Conservation (phyloP, 2,113 vertebrate species). For the Acanthisitta chloris region DNA sequence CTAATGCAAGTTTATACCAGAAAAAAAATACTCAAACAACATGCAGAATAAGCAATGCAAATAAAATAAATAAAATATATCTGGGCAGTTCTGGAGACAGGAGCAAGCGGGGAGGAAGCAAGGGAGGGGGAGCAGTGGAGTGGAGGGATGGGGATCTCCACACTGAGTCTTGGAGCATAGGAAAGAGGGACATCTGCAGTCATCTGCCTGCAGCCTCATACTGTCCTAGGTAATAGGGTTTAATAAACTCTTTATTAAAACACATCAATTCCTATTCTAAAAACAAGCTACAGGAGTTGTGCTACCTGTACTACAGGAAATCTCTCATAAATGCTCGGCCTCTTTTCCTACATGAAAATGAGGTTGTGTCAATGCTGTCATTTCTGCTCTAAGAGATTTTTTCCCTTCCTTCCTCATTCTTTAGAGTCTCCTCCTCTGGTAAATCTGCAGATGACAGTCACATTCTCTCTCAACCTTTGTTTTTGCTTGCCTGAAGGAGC, state of each 20-base stretch:
- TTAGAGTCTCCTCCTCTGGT: not conserved
- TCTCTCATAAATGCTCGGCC: not conserved
- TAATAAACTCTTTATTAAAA: not conserved
- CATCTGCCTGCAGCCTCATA: not conserved
- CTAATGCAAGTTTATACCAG: not conserved
- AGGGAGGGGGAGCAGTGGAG: not conserved
- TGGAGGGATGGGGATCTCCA: not conserved
- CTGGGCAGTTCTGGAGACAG: not conserved
- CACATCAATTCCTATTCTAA: not conserved
- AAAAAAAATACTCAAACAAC: not conserved
- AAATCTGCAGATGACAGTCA: not conserved
- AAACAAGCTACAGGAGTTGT: not conserved
- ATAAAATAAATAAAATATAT: not conserved
- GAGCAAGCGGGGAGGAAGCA: not conserved
- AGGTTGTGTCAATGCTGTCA: fast-evolving
- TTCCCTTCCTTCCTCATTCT: not conserved
- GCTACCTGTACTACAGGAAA: not conserved
- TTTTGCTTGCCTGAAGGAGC: not conserved
- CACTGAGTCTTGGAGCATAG: not conserved
- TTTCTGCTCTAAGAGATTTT: not conserved
- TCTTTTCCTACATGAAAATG: not conserved
- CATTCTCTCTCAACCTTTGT: not conserved
- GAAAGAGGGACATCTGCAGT: not conserved
- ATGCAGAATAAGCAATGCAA: not conserved
- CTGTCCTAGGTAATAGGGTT: not conserved